Percentiles rank a stretch among this genome's conserved stretches.
phyloP scores from a whole-genome alignment of 2,113 vertebrate genomes.

The Oryzias curvinotus region DNA sequence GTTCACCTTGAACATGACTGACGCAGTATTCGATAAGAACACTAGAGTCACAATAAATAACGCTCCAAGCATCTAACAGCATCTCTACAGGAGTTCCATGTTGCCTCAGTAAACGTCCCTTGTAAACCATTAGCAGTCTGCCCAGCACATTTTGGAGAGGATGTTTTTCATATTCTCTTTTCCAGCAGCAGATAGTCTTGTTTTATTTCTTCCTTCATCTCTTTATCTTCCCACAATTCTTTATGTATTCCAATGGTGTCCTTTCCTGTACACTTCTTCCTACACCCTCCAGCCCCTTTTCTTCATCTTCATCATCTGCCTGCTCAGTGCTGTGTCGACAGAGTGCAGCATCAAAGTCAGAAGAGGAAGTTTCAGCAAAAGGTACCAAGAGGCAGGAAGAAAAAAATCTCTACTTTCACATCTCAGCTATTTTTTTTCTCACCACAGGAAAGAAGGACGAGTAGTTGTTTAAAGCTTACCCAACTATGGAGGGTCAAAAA shows the following conservation, averaged over 20 bases:
- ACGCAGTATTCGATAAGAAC: slow-evolving; percentile 8
- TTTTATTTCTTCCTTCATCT: slow-evolving; percentile 8
- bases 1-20: slow-evolving; percentile 1
- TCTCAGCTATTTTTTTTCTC: slow-evolving; percentile 29
- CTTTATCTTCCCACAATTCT: slow-evolving; percentile 27
- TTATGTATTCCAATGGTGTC: slow-evolving; percentile 35
- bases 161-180: neutral
- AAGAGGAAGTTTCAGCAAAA: slow-evolving; percentile 40
- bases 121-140: slow-evolving; percentile 19
- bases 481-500: slow-evolving; percentile 26
- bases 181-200: too few species aligned
- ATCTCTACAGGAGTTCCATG: slow-evolving; percentile 11
- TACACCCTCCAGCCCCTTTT: slow-evolving; percentile 18
- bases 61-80: neutral
- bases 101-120: slow-evolving; percentile 8
- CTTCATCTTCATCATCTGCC: slow-evolving; percentile 49
- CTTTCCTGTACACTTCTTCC: slow-evolving; percentile 7
- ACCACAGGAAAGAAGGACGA: slow-evolving; percentile 46
- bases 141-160: neutral
- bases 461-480: slow-evolving; percentile 41
- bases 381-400: slow-evolving; percentile 28
- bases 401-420: slow-evolving; percentile 34
- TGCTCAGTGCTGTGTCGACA: slow-evolving; percentile 50
- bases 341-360: slow-evolving; percentile 51
- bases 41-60: slow-evolving; percentile 2